Evolutionary conservation across 2,797 vertebrate species (phyloP).

Genomic region (Cryptoprocta ferox): DNA sequence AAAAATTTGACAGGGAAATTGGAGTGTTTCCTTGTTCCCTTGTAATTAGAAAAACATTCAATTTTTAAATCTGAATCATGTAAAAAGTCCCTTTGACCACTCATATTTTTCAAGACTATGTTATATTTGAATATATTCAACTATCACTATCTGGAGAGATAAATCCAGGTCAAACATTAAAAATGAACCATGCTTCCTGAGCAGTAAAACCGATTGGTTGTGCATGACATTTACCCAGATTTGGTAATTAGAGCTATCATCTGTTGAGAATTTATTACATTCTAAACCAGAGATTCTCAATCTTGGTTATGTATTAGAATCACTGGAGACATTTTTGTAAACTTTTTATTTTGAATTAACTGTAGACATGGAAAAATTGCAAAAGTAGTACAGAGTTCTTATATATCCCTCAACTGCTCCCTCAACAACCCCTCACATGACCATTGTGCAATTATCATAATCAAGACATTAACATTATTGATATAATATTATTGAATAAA

Average conservation of each 20-base stretch:
- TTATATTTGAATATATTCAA: slow-evolving; percentile 19
- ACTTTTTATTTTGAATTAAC: slow-evolving; percentile 48
- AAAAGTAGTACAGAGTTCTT: not conserved
- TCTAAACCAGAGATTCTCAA: not conserved
- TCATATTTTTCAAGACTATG: not conserved
- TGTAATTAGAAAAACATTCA: not conserved
- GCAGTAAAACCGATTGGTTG: not conserved
- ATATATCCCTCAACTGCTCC: not conserved
- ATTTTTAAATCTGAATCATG: not conserved
- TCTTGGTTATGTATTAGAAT: not conserved
- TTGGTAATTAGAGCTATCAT: not conserved
- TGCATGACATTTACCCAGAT: not conserved
- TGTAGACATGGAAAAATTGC: not conserved
- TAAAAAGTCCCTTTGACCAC: not conserved
- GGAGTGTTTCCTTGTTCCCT: not conserved
- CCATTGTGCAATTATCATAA: not conserved
- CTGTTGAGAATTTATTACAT: not conserved
- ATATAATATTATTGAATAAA: not conserved
- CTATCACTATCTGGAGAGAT: slow-evolving; percentile 6
- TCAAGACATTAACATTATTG: not conserved
- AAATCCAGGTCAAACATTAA: slow-evolving; percentile 26
- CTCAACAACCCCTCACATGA: not conserved
- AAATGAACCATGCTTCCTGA: not conserved
- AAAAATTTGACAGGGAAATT: not conserved
- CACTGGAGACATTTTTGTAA: not conserved